Conservation (phyloP, 2,797 vertebrate genomes). For the Botia kubotai region DNA sequence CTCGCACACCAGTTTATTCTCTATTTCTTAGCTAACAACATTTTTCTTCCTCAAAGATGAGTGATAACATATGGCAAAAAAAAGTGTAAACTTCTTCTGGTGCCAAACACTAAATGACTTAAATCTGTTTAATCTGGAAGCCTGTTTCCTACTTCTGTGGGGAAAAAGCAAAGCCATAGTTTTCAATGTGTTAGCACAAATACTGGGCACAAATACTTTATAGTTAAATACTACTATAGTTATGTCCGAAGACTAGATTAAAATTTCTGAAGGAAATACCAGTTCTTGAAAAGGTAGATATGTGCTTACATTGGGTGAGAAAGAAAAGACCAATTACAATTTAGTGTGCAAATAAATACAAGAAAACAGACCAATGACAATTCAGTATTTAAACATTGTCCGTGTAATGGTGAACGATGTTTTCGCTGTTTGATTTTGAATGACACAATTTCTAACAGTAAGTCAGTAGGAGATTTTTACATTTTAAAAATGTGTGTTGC, state of each 20-base stretch:
- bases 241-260: not conserved
- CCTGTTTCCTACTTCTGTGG: not conserved
- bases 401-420: too few relatives aligned
- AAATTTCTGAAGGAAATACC: not conserved
- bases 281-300: not conserved
- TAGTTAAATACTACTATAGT: too few relatives aligned
- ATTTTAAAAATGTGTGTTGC: too few relatives aligned
- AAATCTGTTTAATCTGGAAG: conserved; percentile 38
- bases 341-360: too few relatives aligned
- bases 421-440: too few relatives aligned
- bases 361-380: too few relatives aligned
- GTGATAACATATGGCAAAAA: conserved; percentile 61
- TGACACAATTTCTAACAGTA: too few relatives aligned
- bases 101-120: conserved; percentile 42
- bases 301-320: too few relatives aligned
- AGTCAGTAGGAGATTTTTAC: too few relatives aligned
- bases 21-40: conserved; percentile 46
- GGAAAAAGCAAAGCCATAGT: conserved; percentile 9
- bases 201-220: not conserved
- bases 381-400: too few relatives aligned
- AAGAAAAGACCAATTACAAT: too few relatives aligned
- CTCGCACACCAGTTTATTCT: conserved; percentile 43
- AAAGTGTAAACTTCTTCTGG: conserved; percentile 27
- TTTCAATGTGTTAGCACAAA: conserved; percentile 18
- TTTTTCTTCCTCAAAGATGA: conserved; percentile 55